Percentiles rank a stretch among this genome's conserved stretches.
phyloP scores from a whole-genome alignment of 2,888 invertebrate genomes.

The Trisateles emortualis region DNA sequence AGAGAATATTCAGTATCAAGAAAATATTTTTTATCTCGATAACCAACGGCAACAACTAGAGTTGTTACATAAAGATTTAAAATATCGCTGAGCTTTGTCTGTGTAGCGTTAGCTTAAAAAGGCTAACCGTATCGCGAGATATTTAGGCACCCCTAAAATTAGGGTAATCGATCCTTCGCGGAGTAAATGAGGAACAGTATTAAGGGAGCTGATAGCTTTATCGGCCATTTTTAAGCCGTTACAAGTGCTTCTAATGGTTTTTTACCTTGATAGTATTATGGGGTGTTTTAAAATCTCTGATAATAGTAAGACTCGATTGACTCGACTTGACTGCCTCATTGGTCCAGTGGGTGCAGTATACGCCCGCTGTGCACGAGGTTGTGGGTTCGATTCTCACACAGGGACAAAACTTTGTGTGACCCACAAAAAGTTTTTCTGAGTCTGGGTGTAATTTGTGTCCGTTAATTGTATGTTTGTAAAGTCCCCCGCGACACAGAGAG shows the following conservation, averaged over 20 bases:
- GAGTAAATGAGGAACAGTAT: constrained; percentile 67
- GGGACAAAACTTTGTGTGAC: too few relatives aligned
- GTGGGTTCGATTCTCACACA: too few relatives aligned
- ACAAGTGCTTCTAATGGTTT: constrained; percentile 46
- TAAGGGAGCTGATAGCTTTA: constrained; percentile 66
- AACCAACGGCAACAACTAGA: too few relatives aligned
- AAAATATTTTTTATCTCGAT: too few relatives aligned
- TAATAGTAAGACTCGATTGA: constrained; percentile 4
- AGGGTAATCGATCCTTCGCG: constrained; percentile 65
- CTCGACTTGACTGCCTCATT: too few relatives aligned
- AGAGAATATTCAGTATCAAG: too few relatives aligned
- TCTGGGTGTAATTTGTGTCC: too few relatives aligned
- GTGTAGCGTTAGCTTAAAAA: constrained; percentile 32
- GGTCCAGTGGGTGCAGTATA: too few relatives aligned
- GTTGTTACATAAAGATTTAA: not conserved
- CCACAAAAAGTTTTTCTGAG: too few relatives aligned
- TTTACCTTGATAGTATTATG: constrained; percentile 20
- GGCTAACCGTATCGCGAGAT: constrained; percentile 58
- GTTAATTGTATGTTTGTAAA: too few relatives aligned
- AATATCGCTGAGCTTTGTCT: constrained; percentile 5
- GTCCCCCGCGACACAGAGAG: too few relatives aligned
- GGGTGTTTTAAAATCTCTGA: constrained; percentile 7
- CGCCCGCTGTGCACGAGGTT: too few relatives aligned
- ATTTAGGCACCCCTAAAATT: constrained; percentile 65
- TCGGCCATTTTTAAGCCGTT: constrained; percentile 57